Conservation (phyloP, 2,888 invertebrate species). For the Colletes collaris region DNA sequence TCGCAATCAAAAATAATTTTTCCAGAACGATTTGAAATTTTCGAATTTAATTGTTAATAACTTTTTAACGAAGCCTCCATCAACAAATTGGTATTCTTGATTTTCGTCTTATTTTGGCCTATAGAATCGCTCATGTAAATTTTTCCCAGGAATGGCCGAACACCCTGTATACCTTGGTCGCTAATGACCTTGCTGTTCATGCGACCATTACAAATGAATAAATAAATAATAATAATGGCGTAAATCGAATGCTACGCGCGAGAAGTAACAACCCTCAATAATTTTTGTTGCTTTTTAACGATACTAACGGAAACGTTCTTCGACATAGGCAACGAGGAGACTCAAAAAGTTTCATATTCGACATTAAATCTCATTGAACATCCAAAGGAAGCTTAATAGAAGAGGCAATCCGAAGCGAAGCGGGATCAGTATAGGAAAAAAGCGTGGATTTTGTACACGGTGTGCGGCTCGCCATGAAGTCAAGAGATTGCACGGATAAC, state of each 20-base stretch:
- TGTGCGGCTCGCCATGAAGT: slow-evolving; percentile 24
- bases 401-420: slow-evolving; percentile 30
- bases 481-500: slow-evolving; percentile 34
- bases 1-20: too few species aligned
- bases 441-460: slow-evolving; percentile 45
- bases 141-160: too few species aligned
- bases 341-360: slow-evolving; percentile 36
- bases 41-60: too few species aligned
- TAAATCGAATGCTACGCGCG: slow-evolving; percentile 2
- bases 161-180: too few species aligned
- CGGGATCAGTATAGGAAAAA: not conserved
- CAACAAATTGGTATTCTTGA: too few species aligned
- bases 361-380: slow-evolving; percentile 27
- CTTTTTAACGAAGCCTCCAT: too few species aligned
- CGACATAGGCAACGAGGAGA: not conserved
- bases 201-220: too few species aligned
- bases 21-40: too few species aligned
- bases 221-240: not conserved
- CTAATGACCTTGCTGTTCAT: too few species aligned
- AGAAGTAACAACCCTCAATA: slow-evolving; percentile 17
- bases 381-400: slow-evolving; percentile 32
- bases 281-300: not conserved
- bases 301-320: slow-evolving; percentile 20
- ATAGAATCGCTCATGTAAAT: too few species aligned
- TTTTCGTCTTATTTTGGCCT: too few species aligned